phyloP scores from a whole-genome alignment of 2,113 vertebrate species.

The Sturnus vulgaris region DNA sequence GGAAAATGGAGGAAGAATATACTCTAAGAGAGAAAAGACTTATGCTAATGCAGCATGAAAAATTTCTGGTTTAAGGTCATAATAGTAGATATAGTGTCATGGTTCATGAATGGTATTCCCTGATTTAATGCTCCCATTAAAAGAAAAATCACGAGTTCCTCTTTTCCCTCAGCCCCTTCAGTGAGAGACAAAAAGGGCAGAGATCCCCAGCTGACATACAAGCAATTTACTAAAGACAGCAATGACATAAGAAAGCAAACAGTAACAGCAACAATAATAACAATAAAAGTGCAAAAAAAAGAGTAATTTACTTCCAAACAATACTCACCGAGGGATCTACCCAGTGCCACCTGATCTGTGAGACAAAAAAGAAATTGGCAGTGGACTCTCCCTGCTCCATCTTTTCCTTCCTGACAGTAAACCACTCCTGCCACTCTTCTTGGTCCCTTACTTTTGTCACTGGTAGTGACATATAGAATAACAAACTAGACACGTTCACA shows the following conservation, averaged over 20 bases:
- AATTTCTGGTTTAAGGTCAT: not conserved
- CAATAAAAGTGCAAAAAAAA: not conserved
- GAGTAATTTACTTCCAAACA: not conserved
- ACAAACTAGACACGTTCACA: not conserved
- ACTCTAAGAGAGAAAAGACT: not conserved
- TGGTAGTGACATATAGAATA: rapidly evolving
- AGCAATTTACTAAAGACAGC: not conserved
- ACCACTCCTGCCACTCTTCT: no score
- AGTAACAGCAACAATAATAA: not conserved
- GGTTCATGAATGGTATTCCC: not conserved
- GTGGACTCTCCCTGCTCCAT: rapidly evolving
- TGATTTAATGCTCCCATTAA: not conserved
- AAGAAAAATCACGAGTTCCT: rapidly evolving
- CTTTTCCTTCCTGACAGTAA: not conserved
- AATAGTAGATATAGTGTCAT: rapidly evolving
- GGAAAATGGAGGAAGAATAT: not conserved
- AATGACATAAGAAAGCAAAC: not conserved
- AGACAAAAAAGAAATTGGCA: not conserved
- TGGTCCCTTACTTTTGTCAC: not conserved
- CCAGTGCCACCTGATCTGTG: rapidly evolving
- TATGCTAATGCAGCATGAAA: not conserved
- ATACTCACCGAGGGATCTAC: rapidly evolving
- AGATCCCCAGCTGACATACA: not conserved
- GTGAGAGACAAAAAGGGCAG: not conserved
- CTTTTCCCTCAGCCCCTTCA: not conserved